Conservation (phyloP, 2,888 invertebrate species). For the Erebia epiphron region DNA sequence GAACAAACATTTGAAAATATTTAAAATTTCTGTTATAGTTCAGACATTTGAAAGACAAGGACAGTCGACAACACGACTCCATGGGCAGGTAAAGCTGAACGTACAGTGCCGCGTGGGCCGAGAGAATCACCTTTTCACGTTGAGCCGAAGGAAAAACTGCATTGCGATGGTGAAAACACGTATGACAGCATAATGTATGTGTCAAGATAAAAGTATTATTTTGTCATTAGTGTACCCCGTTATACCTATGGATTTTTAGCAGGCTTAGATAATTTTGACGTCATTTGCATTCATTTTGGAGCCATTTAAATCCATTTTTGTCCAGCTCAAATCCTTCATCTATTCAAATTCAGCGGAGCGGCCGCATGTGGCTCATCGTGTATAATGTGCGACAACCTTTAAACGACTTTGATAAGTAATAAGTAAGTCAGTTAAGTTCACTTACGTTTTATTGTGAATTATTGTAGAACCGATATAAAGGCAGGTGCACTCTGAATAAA, state of each 20-base stretch:
- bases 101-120: neutral
- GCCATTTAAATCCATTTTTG: no score
- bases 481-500: slow-evolving; percentile 50
- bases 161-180: neutral
- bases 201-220: no score
- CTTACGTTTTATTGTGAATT: slow-evolving; percentile 36
- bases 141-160: neutral
- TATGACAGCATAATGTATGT: no score
- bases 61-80: slow-evolving; percentile 12
- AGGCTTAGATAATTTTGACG: no score
- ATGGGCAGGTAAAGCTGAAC: slow-evolving; percentile 7
- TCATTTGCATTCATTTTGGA: no score
- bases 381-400: neutral
- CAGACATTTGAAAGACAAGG: slow-evolving; percentile 25
- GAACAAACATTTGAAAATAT: slow-evolving; percentile 17
- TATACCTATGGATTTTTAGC: no score
- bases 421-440: slow-evolving; percentile 11
- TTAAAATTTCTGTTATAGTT: slow-evolving; percentile 26
- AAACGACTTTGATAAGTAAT: slow-evolving; percentile 4
- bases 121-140: neutral
- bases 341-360: neutral
- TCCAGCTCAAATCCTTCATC: no score
- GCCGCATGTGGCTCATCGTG: neutral
- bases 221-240: no score
- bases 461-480: slow-evolving; percentile 38